A percentile compares a stretch with the other conserved stretches of the same genome.
Evolutionary conservation across 2,888 invertebrate species (phyloP).

Genomic region (Philopedon plagiatum): DNA sequence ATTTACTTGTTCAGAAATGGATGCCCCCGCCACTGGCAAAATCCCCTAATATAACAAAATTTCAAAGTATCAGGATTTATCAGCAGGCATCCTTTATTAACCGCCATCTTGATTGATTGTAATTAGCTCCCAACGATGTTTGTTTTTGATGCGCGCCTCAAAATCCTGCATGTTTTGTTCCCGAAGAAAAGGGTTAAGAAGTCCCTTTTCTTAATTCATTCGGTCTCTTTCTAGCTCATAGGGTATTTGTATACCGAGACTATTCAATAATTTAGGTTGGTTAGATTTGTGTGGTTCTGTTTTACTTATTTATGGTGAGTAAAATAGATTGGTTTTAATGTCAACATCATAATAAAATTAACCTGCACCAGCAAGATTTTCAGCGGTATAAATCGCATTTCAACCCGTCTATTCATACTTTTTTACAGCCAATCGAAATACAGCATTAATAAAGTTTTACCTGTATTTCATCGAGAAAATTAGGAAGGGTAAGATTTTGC

Average conservation of each 20-base stretch:
- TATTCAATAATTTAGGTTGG: not conserved
- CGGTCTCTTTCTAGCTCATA: constrained; percentile 25
- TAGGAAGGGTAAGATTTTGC: no score
- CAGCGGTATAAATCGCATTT: no score
- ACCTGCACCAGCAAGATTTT: no score
- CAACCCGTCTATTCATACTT: no score
- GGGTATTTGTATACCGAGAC: not conserved
- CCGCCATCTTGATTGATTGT: constrained; percentile 67
- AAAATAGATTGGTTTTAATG: no score
- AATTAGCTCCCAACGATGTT: constrained; percentile 67
- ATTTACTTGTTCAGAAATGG: not conserved
- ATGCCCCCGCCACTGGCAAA: constrained; percentile 34
- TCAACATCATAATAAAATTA: no score
- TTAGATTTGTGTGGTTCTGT: not conserved
- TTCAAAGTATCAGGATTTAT: constrained; percentile 53
- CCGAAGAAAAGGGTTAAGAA: constrained; percentile 49
- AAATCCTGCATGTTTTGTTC: constrained; percentile 66
- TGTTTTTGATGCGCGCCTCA: constrained; percentile 67
- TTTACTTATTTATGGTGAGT: no score
- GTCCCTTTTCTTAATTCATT: constrained; percentile 39
- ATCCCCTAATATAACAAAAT: constrained; percentile 49
- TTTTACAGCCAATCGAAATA: no score
- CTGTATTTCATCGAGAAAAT: no score
- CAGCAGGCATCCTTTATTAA: constrained; percentile 52
- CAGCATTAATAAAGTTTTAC: no score